Base-by-base conservation (phyloP, 1,140 invertebrate genomes). In the Apis dorsata region DNA sequence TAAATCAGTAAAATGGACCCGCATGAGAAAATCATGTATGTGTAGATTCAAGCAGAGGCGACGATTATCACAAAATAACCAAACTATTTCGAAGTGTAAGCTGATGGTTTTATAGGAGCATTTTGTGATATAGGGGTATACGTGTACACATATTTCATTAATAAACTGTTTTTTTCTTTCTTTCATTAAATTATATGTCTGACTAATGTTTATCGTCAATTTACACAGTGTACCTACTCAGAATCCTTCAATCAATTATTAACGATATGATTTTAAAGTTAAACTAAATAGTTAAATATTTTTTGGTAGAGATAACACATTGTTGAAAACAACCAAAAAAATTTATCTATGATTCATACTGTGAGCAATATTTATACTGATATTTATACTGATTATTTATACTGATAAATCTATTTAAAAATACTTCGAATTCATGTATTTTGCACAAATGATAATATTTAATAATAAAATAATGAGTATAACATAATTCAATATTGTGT, bases 1-100 rank as follows among this genome's bases (percentile, higher is more conserved):
- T 69, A 88, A 73, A 88, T 71, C 53, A 34, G 34, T 83, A 90
- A 87, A 91, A 87, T 91, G 83, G 84, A 71, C 92, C 92, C 92
- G 92, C 91, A 92, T 92, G 91, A 83, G 91, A 92, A 91, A 91
- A 87, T 63, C 71, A 60, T 84, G 73, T 66, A 80, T 84, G 60
- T 51, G 71, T 71, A 49, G 60, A 51, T 66, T 17, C 71, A 44
- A 11, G 53, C 66, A 59, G 21, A 66, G 65, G 5, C 55, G 49
- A 79, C 75, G 53, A 82, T 80, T 70, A 72, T 85, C 71, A 83
- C 63, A 53, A 81, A 87, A 89, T 85, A 49, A 62, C 73, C 78
- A 80, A 82, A 79, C 62, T 55, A 72, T 85, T 85, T 55, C 59
- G 13, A 73, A 73, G 55, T 66, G 57, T 51, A 28, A 79, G 63